Percentiles rank a stretch among this genome's conserved stretches.
phyloP scores from a whole-genome alignment of 2,888 invertebrate species.

The Pasiphila rectangulata region DNA sequence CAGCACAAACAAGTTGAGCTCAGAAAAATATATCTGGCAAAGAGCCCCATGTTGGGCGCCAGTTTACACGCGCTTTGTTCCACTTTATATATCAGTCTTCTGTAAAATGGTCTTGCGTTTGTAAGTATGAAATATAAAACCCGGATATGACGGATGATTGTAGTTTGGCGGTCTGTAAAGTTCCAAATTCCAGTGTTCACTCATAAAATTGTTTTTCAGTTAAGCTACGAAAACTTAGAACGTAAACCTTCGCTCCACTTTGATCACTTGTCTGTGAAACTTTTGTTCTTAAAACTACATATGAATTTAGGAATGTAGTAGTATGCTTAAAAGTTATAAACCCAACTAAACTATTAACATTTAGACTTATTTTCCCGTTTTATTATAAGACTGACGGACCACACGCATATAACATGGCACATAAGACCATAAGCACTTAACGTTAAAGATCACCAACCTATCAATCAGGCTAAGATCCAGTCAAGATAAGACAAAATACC shows the following conservation, averaged over 20 bases:
- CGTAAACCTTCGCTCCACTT: too few species aligned
- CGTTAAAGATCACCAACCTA: too few species aligned
- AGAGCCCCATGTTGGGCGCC: constrained; percentile 29
- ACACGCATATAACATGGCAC: too few species aligned
- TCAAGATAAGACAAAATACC: constrained; percentile 6
- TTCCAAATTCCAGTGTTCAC: too few species aligned
- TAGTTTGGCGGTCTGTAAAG: neutral
- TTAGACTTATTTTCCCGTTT: too few species aligned
- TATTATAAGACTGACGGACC: too few species aligned
- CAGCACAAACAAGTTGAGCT: constrained; percentile 15
- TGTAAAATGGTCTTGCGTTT: neutral
- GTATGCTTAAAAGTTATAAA: neutral
- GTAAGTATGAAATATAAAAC: neutral
- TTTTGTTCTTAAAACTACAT: too few species aligned
- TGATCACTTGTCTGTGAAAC: too few species aligned
- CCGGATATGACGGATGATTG: neutral
- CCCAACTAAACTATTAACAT: neutral
- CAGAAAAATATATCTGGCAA: constrained; percentile 28
- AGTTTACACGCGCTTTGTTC: constrained; percentile 22
- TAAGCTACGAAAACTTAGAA: too few species aligned
- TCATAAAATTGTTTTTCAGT: neutral
- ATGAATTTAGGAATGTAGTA: too few species aligned
- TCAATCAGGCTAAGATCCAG: constrained; percentile 1
- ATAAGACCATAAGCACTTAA: too few species aligned
- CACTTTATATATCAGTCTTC: constrained; percentile 28